A percentile compares a stretch with the other conserved stretches of the same genome.
Evolutionary conservation across 2,113 vertebrate species (phyloP).

Genomic region (Collichthys lucidus): DNA sequence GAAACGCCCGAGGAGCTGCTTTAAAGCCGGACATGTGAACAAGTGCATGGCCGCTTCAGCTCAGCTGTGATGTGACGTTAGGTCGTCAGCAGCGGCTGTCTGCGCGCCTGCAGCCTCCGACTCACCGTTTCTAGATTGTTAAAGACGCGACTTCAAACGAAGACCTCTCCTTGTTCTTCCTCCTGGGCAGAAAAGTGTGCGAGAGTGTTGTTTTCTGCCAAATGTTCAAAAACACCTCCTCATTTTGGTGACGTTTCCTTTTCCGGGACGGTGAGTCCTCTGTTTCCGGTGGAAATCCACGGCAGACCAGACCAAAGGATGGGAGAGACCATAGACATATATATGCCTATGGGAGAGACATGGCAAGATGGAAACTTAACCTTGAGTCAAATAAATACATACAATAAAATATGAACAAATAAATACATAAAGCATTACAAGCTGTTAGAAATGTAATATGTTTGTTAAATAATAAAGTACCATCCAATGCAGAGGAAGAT

Average conservation of each 20-base stretch:
- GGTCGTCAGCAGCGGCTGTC: neutral
- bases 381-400: too few relatives aligned
- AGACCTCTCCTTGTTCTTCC: neutral
- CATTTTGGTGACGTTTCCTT: slow-evolving; percentile 39
- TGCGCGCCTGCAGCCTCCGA: neutral
- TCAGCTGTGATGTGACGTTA: neutral
- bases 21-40: neutral
- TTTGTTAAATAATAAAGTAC: neutral
- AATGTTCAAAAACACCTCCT: slow-evolving; percentile 62
- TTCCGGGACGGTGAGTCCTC: slow-evolving; percentile 32
- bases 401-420: too few relatives aligned
- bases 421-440: neutral
- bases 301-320: too few relatives aligned
- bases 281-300: slow-evolving; percentile 21
- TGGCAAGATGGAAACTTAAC: too few relatives aligned
- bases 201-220: slow-evolving; percentile 6
- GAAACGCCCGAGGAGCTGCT: neutral
- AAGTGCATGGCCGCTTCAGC: neutral
- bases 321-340: too few relatives aligned
- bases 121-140: slow-evolving; percentile 26
- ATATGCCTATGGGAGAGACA: too few relatives aligned
- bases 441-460: neutral
- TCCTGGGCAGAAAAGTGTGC: neutral
- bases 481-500: neutral
- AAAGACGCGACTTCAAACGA: neutral